Conservation (phyloP, 2,888 invertebrate genomes). For the Nezara viridula region DNA sequence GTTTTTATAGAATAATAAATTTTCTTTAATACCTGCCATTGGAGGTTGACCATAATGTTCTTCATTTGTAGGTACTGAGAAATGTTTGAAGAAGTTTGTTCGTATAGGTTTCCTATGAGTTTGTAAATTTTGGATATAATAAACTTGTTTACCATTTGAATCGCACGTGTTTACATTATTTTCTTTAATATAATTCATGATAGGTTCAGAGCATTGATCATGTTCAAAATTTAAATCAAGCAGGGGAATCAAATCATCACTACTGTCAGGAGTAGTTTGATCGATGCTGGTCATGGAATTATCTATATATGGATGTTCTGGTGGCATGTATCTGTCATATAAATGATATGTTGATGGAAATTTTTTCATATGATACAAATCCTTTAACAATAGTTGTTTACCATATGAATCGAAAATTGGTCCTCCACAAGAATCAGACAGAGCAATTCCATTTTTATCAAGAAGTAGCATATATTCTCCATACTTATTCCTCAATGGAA, state of each 20-base stretch:
- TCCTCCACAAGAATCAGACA: slow-evolving; percentile 52
- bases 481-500: slow-evolving; percentile 41
- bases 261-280: neutral
- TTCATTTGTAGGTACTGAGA: neutral
- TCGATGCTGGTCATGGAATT: neutral
- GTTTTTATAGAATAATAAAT: neutral
- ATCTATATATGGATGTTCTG: slow-evolving; percentile 3
- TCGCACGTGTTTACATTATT: neutral
- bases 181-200: slow-evolving; percentile 29
- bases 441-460: slow-evolving; percentile 45
- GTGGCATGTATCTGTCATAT: neutral
- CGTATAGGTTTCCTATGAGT: neutral
- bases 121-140: neutral
- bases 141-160: neutral
- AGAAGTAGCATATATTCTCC: slow-evolving; percentile 20
- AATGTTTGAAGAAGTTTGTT: neutral
- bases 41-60: neutral
- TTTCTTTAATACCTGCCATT: neutral
- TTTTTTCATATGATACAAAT: slow-evolving; percentile 38
- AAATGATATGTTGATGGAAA: neutral
- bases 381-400: slow-evolving; percentile 31
- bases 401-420: slow-evolving; percentile 52
- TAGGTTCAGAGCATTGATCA: neutral
- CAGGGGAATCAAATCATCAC: slow-evolving; percentile 10
- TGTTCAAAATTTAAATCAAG: slow-evolving; percentile 27